Evolutionary conservation across 2,888 invertebrate genomes (phyloP), one percentile per base, ranked within the genome.

Genomic region (Hecatera dysodea): DNA sequence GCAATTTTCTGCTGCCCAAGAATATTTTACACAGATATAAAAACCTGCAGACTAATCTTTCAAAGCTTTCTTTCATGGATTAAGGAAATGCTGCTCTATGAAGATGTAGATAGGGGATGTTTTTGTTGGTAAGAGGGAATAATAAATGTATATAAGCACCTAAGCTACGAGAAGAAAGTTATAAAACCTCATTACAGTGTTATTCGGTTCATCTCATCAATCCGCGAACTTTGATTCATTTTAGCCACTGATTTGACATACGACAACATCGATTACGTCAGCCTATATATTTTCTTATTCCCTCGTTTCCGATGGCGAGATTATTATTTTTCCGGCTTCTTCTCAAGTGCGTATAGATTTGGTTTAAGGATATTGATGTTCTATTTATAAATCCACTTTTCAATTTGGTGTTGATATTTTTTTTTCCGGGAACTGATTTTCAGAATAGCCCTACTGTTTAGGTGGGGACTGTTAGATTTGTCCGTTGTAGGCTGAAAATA

Each of bases 21-120:
- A 79, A 79, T 77, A 80, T 77, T 77, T 77, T 64, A 67, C 70
- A 83, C 68, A 81, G 66, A 83, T 59, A 73, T 73, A 77, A 67
- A 83, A 81, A 59, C 67, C 59, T 60, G 67, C 29, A 56, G 70
- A 80, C 70, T 73, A 69, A 83, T 81, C 60, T 69, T 48, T 52
- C 22, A 48, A 59, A 56, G 36, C 71, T 67, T 67, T 48, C 29
- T 27, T 39, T 46, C 24, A 0, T 0, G 17, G 7, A 42, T 53
- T 53, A 22, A 6, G n/a, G 17, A 76, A 65, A 78, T 7, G n/a
- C 19, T 19, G 52, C 65, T 61, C 39, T 65, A 65, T 27, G 6
- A 0, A 1, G 17, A 61, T 52, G 22, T 2, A 0, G 0, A 36
- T 72, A 66, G 27, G 61, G 59, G 1, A 29, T 29, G 15, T 57